Evolutionary conservation across 2,113 vertebrate genomes (phyloP), one percentile per base, ranked within the genome.

Genomic region (Pleuronectes platessa): DNA sequence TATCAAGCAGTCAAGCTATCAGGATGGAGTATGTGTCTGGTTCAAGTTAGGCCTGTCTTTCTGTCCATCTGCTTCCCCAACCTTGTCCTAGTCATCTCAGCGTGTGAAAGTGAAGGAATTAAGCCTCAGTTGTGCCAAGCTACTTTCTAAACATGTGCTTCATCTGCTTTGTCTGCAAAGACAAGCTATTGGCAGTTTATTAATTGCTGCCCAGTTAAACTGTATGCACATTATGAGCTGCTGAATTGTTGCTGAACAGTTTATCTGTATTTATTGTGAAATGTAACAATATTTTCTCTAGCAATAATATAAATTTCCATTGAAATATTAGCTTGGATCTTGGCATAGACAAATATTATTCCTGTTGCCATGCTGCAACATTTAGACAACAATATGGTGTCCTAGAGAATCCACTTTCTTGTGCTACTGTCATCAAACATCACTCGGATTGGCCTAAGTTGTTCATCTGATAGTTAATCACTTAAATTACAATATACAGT

Each of bases 161-260:
- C 8, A 62, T 67, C 27, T 63, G 24, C 63, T 68, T 76, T 53
- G 59, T 76, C 59, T 62, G 69, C 56, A 77, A 73, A 65, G 47
- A 5, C n/a, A 58, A 15, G 31, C 26, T 6, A 24, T 21, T 20
- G 37, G 17, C 47, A 23, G 42, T 49, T 76, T 59, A 72, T 61
- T 69, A 60, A 73, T 62, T 71, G 62, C 63, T 68, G 67, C 61
- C 20, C 61, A 27, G 71, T 79, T 47, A 15, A 2, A 13, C 15
- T 14, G 3, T 12, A 4, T 15, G 45, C 45, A 47, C 15, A 15
- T 47, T 47, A 47, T 47, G 45, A 15, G 45, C 45, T 47, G 12
- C 12, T 47, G 45, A 15, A 15, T 47, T 15, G 45, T 14, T 47
- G 45, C 45, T 18, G 12, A 24, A 15, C 35, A 8, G 35, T 7